Conservation (phyloP, 2,113 vertebrate species). For the Scolopax mira region DNA sequence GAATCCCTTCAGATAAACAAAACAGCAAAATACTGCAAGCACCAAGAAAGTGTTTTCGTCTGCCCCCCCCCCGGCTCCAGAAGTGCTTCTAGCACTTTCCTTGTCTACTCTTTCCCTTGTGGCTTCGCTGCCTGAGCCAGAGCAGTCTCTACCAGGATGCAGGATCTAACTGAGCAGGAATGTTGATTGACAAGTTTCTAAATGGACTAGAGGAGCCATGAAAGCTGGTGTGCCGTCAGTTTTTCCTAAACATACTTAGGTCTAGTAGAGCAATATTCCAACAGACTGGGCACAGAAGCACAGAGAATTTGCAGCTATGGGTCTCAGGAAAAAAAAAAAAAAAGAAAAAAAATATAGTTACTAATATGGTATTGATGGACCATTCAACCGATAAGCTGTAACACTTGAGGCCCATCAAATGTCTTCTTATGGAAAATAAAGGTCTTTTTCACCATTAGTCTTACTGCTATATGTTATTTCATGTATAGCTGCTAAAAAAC, state of each 20-base stretch:
- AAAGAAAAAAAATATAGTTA: background rate
- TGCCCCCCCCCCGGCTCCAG: background rate
- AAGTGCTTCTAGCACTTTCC: background rate
- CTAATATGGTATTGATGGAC: background rate
- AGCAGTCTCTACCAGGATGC: background rate
- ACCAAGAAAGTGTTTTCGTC: background rate
- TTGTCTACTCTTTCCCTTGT: background rate
- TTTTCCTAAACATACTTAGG: slow-evolving; percentile 4
- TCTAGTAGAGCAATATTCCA: background rate
- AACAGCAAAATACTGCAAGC: background rate
- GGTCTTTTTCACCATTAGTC: background rate
- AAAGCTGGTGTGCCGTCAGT: background rate
- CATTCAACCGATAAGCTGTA: background rate
- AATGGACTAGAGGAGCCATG: slow-evolving; percentile 24
- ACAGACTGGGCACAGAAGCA: background rate
- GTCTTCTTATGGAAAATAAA: background rate
- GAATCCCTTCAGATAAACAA: background rate
- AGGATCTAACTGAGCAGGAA: slow-evolving; percentile 8
- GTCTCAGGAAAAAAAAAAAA: background rate
- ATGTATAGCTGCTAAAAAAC: background rate
- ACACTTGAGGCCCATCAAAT: background rate
- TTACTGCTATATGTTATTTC: background rate
- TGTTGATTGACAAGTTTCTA: slow-evolving; percentile 10
- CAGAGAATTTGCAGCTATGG: background rate
- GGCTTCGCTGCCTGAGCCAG: background rate